Conservation (phyloP, 2,888 invertebrate genomes). For the Nycteola revayana region DNA sequence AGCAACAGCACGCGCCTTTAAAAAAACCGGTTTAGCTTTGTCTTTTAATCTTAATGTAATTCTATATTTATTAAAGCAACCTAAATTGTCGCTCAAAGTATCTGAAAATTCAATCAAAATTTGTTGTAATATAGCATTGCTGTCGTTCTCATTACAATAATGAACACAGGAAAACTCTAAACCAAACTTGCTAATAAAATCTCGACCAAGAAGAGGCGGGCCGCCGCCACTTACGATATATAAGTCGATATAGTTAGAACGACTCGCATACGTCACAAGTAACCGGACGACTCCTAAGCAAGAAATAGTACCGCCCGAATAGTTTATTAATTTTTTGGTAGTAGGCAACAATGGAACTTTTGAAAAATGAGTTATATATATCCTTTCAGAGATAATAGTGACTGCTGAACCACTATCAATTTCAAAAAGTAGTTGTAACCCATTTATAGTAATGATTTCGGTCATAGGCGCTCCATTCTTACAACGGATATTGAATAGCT, state of each 20-base stretch:
- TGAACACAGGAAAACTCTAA: constrained; percentile 14
- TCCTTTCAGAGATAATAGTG: constrained; percentile 16
- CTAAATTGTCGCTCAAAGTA: not conserved
- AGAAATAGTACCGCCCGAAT: constrained; percentile 16
- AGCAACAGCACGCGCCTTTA: not conserved
- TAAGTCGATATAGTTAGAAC: constrained; percentile 11
- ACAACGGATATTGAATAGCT: constrained; percentile 1
- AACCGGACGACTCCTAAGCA: constrained; percentile 14
- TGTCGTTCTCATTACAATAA: too few relatives aligned
- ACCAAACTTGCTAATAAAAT: constrained; percentile 20
- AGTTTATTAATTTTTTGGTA: constrained; percentile 12
- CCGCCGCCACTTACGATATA: constrained; percentile 26
- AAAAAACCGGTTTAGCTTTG: not conserved
- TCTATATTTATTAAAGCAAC: too few relatives aligned
- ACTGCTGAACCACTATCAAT: too few relatives aligned
- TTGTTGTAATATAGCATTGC: too few relatives aligned
- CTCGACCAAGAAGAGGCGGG: constrained; percentile 1
- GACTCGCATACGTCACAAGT: constrained; percentile 9
- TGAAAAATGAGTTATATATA: constrained; percentile 15
- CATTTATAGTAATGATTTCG: not conserved
- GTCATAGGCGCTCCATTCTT: not conserved
- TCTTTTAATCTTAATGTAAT: not conserved
- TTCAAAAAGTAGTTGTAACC: constrained; percentile 5
- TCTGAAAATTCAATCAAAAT: not conserved
- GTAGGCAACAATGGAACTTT: constrained; percentile 15